phyloP scores from a whole-genome alignment of 1,140 invertebrate genomes.

The Ctenoplectra terminalis region DNA sequence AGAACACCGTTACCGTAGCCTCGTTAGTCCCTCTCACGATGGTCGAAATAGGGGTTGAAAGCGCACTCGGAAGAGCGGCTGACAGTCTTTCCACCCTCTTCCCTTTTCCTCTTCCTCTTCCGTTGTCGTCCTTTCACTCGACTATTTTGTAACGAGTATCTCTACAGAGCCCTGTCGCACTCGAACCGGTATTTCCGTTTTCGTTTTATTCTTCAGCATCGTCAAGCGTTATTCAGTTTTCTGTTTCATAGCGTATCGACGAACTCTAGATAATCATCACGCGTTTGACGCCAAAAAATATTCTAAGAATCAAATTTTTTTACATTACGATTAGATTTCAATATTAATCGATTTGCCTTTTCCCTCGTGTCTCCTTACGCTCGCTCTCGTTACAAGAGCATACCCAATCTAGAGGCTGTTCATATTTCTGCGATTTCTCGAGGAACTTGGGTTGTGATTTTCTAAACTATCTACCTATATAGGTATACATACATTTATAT shows the following conservation, averaged over 20 bases:
- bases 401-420: too few species aligned
- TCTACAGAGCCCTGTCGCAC: too few species aligned
- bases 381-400: too few species aligned
- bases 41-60: conserved; percentile 24
- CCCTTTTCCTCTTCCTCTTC: not conserved
- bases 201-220: not conserved
- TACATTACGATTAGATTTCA: too few species aligned
- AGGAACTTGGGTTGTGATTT: not conserved
- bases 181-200: not conserved
- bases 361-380: too few species aligned
- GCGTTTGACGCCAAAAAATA: not conserved
- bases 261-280: not conserved
- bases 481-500: not conserved
- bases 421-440: not conserved
- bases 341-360: too few species aligned
- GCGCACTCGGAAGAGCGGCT: conserved; percentile 6
- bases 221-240: not conserved
- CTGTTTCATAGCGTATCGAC: not conserved
- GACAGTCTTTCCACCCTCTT: not conserved
- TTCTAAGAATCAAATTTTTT: too few species aligned
- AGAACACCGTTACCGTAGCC: conserved; percentile 13
- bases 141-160: conserved; percentile 5
- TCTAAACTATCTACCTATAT: not conserved
- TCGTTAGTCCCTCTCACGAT: conserved; percentile 39
- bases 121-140: not conserved